phyloP scores from a whole-genome alignment of 2,113 vertebrate genomes.

The Nymphicus hollandicus region DNA sequence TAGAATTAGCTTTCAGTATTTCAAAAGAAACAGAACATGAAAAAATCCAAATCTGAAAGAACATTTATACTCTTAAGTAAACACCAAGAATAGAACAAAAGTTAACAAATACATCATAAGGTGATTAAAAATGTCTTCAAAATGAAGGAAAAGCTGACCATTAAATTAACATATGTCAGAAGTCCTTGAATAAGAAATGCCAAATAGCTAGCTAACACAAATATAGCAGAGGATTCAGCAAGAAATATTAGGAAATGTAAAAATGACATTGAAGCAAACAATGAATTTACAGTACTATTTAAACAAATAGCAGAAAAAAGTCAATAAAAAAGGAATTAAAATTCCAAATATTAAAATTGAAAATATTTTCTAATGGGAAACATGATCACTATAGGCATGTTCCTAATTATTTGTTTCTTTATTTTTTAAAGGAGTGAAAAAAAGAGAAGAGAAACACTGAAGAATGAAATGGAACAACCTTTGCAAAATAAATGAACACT shows the following conservation, averaged over 20 bases:
- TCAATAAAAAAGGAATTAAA: background rate
- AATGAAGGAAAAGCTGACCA: background rate
- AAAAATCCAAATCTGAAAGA: background rate
- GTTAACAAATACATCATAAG: background rate
- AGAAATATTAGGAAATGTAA: background rate
- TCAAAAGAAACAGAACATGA: background rate
- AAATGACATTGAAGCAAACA: background rate
- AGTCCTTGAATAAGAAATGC: background rate
- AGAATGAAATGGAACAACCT: background rate
- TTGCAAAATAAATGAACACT: constrained; percentile 3
- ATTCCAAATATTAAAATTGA: background rate
- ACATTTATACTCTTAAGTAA: background rate
- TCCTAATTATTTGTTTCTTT: background rate
- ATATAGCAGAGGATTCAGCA: background rate
- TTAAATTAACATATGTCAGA: background rate
- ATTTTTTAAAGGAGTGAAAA: background rate
- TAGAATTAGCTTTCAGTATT: background rate
- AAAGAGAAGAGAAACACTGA: background rate
- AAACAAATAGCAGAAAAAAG: background rate
- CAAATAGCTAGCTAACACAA: background rate
- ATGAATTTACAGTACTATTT: background rate
- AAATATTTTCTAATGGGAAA: background rate
- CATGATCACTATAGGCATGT: background rate
- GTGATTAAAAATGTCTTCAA: background rate
- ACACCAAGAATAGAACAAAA: background rate